Conservation (phyloP, 2,888 invertebrate genomes). For the Nomada ferruginata region DNA sequence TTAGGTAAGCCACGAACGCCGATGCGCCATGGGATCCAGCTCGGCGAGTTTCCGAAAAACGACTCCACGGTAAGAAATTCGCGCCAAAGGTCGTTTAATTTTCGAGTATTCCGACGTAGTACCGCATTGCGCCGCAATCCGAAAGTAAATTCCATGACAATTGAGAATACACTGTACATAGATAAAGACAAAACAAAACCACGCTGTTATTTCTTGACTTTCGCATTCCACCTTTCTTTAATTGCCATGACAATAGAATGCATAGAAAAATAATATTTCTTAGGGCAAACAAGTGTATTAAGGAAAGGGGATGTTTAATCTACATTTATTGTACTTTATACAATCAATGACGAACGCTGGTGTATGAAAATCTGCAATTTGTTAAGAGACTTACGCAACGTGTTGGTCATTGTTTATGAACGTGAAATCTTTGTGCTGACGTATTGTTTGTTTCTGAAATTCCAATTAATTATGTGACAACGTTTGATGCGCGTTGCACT, state of each 20-base stretch:
- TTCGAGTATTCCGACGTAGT: neutral
- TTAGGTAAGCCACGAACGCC: conserved; percentile 50
- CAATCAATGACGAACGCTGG: no score
- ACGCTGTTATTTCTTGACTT: neutral
- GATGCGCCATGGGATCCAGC: conserved; percentile 34
- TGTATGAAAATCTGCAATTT: no score
- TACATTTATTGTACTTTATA: no score
- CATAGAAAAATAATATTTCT: no score
- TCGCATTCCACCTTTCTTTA: neutral
- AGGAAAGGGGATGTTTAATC: no score
- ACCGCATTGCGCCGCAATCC: neutral
- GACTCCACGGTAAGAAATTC: conserved; percentile 19
- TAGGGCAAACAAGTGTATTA: no score
- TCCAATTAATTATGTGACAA: neutral
- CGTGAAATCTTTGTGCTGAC: no score
- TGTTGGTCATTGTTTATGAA: no score
- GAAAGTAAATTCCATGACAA: neutral
- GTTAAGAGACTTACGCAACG: no score
- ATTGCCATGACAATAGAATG: neutral
- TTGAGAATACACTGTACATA: neutral
- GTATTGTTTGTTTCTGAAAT: neutral
- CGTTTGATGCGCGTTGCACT: neutral
- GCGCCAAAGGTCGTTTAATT: conserved; percentile 4
- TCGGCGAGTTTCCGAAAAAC: conserved; percentile 44
- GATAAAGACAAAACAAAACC: neutral